phyloP scores from a whole-genome alignment of 2,888 invertebrate genomes.

The Thecocarcelia acutangulata region DNA sequence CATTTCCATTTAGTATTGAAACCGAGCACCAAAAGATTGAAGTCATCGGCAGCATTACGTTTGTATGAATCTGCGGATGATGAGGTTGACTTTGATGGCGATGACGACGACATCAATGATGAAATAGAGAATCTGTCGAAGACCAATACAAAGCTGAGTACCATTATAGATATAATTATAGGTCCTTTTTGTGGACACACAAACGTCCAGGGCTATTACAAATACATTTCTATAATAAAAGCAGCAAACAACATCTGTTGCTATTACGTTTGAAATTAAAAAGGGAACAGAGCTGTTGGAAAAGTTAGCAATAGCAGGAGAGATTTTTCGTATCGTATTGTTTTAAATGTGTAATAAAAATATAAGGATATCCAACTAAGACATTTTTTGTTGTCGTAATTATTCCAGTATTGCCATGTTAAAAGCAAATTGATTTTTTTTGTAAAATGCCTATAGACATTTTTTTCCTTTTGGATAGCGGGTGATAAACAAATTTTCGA shows the following conservation, averaged over 20 bases:
- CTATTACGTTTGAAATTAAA: conserved; percentile 10
- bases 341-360: too few relatives aligned
- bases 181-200: neutral
- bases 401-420: too few relatives aligned
- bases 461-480: too few relatives aligned
- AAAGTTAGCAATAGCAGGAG: conserved; percentile 2
- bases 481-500: too few relatives aligned
- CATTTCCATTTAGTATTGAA: conserved; percentile 7
- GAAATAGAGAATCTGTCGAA: conserved; percentile 21
- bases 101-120: conserved; percentile 39
- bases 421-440: too few relatives aligned
- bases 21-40: conserved; percentile 40
- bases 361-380: too few relatives aligned
- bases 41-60: conserved; percentile 44
- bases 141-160: conserved; percentile 39
- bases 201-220: conserved; percentile 9
- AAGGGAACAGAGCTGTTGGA: neutral
- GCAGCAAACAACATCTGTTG: conserved; percentile 56
- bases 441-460: too few relatives aligned
- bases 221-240: conserved; percentile 54
- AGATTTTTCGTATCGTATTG: neutral
- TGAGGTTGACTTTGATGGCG: too few relatives aligned
- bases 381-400: too few relatives aligned
- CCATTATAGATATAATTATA: conserved; percentile 34
- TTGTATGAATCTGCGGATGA: conserved; percentile 15